Conservation (phyloP, 2,113 vertebrate species). For the Pelusios castaneus region DNA sequence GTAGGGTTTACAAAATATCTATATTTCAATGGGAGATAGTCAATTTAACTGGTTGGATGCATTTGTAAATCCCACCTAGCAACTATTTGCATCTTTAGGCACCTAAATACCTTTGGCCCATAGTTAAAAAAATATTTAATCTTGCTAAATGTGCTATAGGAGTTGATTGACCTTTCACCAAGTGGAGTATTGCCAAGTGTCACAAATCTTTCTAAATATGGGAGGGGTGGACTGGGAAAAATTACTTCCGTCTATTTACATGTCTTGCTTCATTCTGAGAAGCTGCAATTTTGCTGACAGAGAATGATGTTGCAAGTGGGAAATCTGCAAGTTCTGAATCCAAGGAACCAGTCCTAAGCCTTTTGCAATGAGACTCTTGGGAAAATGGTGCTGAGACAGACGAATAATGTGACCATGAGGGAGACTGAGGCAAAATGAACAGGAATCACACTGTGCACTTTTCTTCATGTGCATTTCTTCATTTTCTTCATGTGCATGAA, state of each 20-base stretch:
- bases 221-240: background rate
- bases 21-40: background rate
- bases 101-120: background rate
- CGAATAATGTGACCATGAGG: background rate
- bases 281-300: background rate
- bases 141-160: background rate
- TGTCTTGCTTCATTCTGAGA: background rate
- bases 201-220: background rate
- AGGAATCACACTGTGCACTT: background rate
- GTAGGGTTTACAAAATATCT: background rate
- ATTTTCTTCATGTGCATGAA: background rate
- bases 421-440: background rate
- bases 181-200: background rate
- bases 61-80: background rate
- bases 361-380: background rate
- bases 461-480: background rate
- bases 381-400: background rate
- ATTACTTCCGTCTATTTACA: background rate
- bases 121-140: background rate
- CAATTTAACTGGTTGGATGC: background rate
- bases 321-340: background rate
- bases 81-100: background rate
- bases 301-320: background rate
- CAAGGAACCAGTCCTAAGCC: background rate
- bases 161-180: background rate